Evolutionary conservation across 1,140 invertebrate species (phyloP).

Genomic region (Pseudomyrmex cubaensis): DNA sequence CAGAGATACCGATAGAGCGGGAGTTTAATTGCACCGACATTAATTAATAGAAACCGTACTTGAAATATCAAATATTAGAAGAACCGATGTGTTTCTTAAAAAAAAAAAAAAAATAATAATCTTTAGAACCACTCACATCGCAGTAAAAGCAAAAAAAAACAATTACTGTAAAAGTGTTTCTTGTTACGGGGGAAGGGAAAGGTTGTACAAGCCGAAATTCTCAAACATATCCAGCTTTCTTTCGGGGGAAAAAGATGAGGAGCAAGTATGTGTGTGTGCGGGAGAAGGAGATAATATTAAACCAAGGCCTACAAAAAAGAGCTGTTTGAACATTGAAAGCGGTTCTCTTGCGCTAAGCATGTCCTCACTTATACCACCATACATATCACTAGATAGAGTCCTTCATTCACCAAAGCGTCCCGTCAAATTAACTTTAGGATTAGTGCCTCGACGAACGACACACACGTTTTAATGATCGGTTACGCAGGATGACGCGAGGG

Average conservation of each 20-base stretch:
- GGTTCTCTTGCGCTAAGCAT: conserved; percentile 54
- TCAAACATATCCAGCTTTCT: too few species aligned
- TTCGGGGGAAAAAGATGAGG: not conserved
- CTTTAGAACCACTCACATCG: too few species aligned
- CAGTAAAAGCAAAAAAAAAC: not conserved
- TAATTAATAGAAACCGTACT: conserved; percentile 24
- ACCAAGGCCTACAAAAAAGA: conserved; percentile 32
- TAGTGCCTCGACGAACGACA: conserved; percentile 69
- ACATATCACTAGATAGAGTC: conserved; percentile 73
- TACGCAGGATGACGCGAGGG: not conserved
- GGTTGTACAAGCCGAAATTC: too few species aligned
- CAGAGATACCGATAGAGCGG: not conserved
- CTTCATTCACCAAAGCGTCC: conserved; percentile 55
- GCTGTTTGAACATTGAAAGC: conserved; percentile 36
- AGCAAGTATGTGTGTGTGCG: not conserved
- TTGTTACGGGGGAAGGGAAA: too few species aligned
- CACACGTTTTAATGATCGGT: conserved; percentile 11
- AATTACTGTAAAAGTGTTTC: not conserved
- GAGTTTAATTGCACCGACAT: conserved; percentile 37
- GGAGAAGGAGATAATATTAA: conserved; percentile 16
- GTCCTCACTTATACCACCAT: conserved; percentile 29
- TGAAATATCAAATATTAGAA: too few species aligned
- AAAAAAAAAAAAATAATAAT: too few species aligned
- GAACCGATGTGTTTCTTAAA: not conserved
- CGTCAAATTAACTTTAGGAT: conserved; percentile 69